Evolutionary conservation across 2,113 vertebrate genomes (phyloP).

Genomic region (Nematolebias whitei): DNA sequence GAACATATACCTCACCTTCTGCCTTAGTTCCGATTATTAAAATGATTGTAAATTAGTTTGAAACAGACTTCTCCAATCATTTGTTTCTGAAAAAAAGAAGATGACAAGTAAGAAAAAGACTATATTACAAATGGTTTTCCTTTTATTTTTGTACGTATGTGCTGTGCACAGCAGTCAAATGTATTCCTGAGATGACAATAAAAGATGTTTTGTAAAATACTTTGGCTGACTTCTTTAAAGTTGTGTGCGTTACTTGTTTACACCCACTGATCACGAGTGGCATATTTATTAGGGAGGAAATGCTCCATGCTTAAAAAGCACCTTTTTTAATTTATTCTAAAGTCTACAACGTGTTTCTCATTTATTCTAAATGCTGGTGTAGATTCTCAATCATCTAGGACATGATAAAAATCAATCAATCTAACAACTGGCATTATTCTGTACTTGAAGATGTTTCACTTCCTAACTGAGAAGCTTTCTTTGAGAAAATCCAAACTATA

Average conservation of each 20-base stretch:
- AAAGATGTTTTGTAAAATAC: slow-evolving; percentile 85
- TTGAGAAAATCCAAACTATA: too few relatives aligned
- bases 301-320: too few relatives aligned
- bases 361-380: too few relatives aligned
- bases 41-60: slow-evolving; percentile 87
- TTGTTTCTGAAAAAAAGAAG: slow-evolving; percentile 85
- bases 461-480: too few relatives aligned
- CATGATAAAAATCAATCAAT: too few relatives aligned
- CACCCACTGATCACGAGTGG: too few relatives aligned
- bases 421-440: too few relatives aligned
- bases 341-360: too few relatives aligned
- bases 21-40: slow-evolving; percentile 84
- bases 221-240: slow-evolving; percentile 39
- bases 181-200: slow-evolving; percentile 87
- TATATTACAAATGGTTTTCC: slow-evolving; percentile 86
- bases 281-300: too few relatives aligned
- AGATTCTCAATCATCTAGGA: too few relatives aligned
- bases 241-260: neutral
- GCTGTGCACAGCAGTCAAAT: slow-evolving; percentile 93
- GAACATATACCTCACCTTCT: slow-evolving; percentile 89
- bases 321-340: too few relatives aligned
- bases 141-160: slow-evolving; percentile 97
- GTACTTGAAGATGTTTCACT: too few relatives aligned
- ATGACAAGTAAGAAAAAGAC: slow-evolving; percentile 77
- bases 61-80: slow-evolving; percentile 83